Evolutionary conservation across 1,140 invertebrate species (phyloP).

Genomic region (Asbolus verrucosus): DNA sequence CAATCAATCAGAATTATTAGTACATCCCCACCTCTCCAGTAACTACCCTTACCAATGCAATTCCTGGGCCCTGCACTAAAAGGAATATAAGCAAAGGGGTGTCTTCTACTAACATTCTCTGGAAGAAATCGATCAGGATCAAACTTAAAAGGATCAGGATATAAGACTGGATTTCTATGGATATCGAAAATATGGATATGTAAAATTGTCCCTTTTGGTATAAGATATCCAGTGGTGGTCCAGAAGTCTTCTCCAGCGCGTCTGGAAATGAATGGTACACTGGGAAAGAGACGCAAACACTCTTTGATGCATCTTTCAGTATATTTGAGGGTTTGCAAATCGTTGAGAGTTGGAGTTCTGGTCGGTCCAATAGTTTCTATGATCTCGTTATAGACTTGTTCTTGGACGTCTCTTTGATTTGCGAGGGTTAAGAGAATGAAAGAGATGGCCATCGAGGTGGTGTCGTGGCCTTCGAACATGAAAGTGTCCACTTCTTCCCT

Average conservation of each 20-base stretch:
- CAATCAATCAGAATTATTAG: slow-evolving; percentile 10
- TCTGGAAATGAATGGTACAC: slow-evolving; percentile 76
- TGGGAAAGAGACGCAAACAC: slow-evolving; percentile 72
- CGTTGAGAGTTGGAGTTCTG: slow-evolving; percentile 67
- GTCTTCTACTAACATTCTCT: slow-evolving; percentile 66
- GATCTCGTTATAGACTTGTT: slow-evolving; percentile 67
- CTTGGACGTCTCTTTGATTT: slow-evolving; percentile 56
- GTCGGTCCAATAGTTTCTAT: slow-evolving; percentile 71
- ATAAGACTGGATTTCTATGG: slow-evolving; percentile 60
- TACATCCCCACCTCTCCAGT: not conserved
- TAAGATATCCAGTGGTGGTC: slow-evolving; percentile 55
- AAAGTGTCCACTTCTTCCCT: slow-evolving; percentile 87
- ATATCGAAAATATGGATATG: slow-evolving; percentile 47
- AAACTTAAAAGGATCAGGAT: slow-evolving; percentile 74
- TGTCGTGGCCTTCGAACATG: slow-evolving; percentile 75
- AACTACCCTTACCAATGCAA: slow-evolving; percentile 69
- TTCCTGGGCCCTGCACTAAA: slow-evolving; percentile 75
- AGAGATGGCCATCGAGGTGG: slow-evolving; percentile 62
- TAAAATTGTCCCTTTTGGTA: slow-evolving; percentile 26
- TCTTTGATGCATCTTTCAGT: slow-evolving; percentile 75
- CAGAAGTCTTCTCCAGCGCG: slow-evolving; percentile 66
- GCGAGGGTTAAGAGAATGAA: slow-evolving; percentile 63
- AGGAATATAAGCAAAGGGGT: slow-evolving; percentile 71
- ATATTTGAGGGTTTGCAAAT: slow-evolving; percentile 74
- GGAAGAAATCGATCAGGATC: slow-evolving; percentile 77